Evolutionary conservation across 2,113 vertebrate genomes (phyloP).

Genomic region (Prionailurus viverrinus): DNA sequence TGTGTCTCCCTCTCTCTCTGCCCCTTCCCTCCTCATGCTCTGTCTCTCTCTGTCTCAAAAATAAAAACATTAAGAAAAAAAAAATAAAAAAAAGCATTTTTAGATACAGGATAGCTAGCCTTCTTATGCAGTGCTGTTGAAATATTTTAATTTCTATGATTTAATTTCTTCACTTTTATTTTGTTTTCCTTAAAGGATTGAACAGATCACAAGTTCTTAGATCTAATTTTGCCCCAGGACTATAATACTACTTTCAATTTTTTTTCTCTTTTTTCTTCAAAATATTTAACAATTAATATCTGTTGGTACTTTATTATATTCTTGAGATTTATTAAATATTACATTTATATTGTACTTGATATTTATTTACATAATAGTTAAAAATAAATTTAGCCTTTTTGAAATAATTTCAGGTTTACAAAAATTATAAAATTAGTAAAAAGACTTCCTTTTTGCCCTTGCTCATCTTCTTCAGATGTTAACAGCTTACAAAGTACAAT

Average conservation of each 20-base stretch:
- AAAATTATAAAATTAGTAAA: constrained; percentile 5
- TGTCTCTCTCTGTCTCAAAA: too few species aligned
- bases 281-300: constrained; percentile 33
- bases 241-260: constrained; percentile 33
- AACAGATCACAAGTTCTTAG: background rate
- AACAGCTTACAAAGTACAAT: background rate
- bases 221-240: background rate
- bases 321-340: constrained; percentile 3
- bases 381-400: background rate
- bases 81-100: background rate
- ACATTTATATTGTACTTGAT: background rate
- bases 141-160: background rate
- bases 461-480: background rate
- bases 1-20: too few species aligned
- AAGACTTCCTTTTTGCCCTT: background rate
- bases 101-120: background rate
- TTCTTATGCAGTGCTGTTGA: background rate
- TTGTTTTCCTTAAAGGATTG: background rate
- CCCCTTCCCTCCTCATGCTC: too few species aligned
- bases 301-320: constrained; percentile 21
- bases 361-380: constrained; percentile 32
- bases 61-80: too few species aligned
- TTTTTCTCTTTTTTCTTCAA: background rate
- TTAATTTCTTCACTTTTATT: background rate
- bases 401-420: constrained; percentile 18